These are phyloP conservation scores for Ephestia elutella DNA, from an alignment of 1,140 invertebrate genomes.

Conservation along the genomic window DNA sequence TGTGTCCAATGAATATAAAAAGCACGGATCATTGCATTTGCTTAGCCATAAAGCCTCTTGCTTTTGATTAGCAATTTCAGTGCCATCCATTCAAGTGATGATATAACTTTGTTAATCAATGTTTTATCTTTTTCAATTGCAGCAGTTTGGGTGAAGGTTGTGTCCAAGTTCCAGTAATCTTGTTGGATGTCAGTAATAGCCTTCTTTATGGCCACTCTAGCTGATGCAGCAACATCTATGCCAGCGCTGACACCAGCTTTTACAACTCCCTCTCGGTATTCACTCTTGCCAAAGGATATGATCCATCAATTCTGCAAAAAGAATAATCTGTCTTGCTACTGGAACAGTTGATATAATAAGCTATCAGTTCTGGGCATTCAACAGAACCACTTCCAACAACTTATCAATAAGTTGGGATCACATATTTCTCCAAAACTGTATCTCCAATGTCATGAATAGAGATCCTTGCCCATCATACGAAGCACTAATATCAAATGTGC, in stretches of 20 bases:
- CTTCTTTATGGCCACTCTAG: slow-evolving; percentile 87
- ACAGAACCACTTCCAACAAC: slow-evolving; percentile 74
- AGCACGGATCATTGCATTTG: slow-evolving; percentile 90
- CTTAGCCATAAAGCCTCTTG: slow-evolving; percentile 88
- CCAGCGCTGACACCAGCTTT: slow-evolving; percentile 76
- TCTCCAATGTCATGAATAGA: slow-evolving; percentile 80
- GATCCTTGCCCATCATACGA: slow-evolving; percentile 82
- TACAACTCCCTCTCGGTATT: slow-evolving; percentile 72
- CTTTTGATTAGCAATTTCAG: slow-evolving; percentile 86
- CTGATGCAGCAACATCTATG: slow-evolving; percentile 89
- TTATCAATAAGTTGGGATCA: slow-evolving; percentile 82
- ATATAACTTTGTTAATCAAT: slow-evolving; percentile 78
- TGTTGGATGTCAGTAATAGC: slow-evolving; percentile 75
- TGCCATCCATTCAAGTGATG: slow-evolving; percentile 89
- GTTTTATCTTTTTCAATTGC: slow-evolving; percentile 77
- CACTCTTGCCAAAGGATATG: slow-evolving; percentile 78
- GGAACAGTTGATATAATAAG: slow-evolving; percentile 88
- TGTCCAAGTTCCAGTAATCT: slow-evolving; percentile 59
- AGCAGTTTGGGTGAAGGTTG: slow-evolving; percentile 53
- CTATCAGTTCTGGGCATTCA: slow-evolving; percentile 81
- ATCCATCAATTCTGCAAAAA: slow-evolving; percentile 88
- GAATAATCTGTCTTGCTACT: slow-evolving; percentile 79
- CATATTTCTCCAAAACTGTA: slow-evolving; percentile 82
- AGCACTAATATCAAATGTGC: slow-evolving; percentile 91
- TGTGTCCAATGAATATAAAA: slow-evolving; percentile 77